Evolutionary conservation across 2,888 invertebrate species (phyloP).

Genomic region (Pollenia griseotomentosa): DNA sequence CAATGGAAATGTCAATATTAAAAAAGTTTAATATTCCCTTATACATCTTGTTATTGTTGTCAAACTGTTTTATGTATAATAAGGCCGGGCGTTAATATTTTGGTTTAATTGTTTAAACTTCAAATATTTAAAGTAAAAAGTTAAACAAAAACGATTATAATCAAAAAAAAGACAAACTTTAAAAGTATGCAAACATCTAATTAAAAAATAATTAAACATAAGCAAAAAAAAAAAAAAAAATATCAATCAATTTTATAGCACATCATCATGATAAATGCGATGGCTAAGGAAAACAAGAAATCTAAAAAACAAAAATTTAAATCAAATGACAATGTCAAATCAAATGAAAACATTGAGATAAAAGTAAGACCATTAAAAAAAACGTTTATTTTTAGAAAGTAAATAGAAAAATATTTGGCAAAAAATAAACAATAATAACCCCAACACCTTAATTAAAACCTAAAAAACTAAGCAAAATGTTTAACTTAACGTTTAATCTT

Average conservation of each 20-base stretch:
- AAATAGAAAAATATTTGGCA: slow-evolving; percentile 38
- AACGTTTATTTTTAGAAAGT: slow-evolving; percentile 46
- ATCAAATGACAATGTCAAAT: slow-evolving; percentile 61
- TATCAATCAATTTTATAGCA: slow-evolving; percentile 49
- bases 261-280: slow-evolving; percentile 53
- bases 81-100: no score
- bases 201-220: slow-evolving; percentile 12
- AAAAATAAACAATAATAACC: slow-evolving; percentile 23
- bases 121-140: no score
- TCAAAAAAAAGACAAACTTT: background rate
- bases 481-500: no score
- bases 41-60: no score
- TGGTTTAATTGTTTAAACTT: no score
- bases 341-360: slow-evolving; percentile 51
- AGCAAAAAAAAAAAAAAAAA: slow-evolving; percentile 2
- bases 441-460: background rate
- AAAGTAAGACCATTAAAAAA: slow-evolving; percentile 21
- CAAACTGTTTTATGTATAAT: no score
- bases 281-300: slow-evolving; percentile 26
- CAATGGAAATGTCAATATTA: no score
- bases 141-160: no score
- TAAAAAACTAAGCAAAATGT: no score
- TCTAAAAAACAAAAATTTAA: slow-evolving; percentile 18
- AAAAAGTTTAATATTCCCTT: no score
- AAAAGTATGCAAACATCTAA: slow-evolving; percentile 43